phyloP scores from a whole-genome alignment of 2,888 invertebrate genomes.

The Lordiphosa fenestrarum region DNA sequence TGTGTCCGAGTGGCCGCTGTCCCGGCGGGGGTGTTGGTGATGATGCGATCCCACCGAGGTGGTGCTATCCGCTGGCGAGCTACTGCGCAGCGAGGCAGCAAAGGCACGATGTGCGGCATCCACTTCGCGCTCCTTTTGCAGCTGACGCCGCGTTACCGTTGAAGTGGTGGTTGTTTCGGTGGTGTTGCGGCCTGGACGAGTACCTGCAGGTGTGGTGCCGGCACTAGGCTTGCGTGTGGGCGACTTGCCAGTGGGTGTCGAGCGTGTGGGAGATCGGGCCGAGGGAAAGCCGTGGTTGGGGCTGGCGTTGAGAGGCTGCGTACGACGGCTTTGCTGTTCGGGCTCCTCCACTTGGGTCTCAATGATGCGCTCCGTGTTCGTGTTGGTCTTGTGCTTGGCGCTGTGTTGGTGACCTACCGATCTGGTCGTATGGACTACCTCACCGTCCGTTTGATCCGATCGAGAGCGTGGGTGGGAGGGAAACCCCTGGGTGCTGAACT shows the following conservation, averaged over 20 bases:
- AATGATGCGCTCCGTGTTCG: slow-evolving; percentile 65
- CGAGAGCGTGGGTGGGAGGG: slow-evolving; percentile 56
- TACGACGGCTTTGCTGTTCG: slow-evolving; percentile 36
- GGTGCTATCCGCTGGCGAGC: slow-evolving; percentile 83
- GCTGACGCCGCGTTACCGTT: slow-evolving; percentile 55
- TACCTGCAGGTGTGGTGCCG: not conserved
- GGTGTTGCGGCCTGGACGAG: slow-evolving; percentile 13
- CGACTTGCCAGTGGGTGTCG: slow-evolving; percentile 2
- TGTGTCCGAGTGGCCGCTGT: slow-evolving; percentile 78
- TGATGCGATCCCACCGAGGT: slow-evolving; percentile 51
- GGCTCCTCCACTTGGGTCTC: slow-evolving; percentile 56
- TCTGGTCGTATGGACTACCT: slow-evolving; percentile 27
- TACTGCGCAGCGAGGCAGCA: slow-evolving; percentile 86
- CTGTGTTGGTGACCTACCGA: slow-evolving; percentile 27
- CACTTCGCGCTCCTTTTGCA: slow-evolving; percentile 76
- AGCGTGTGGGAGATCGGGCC: slow-evolving; percentile 42
- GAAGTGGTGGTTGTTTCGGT: slow-evolving; percentile 28
- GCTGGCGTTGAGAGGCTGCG: slow-evolving; percentile 45
- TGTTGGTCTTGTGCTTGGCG: slow-evolving; percentile 53
- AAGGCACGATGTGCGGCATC: slow-evolving; percentile 89
- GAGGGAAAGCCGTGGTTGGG: slow-evolving; percentile 65
- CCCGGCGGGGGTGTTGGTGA: slow-evolving; percentile 77
- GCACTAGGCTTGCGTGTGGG: slow-evolving; percentile 14
- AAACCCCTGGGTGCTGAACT: slow-evolving; percentile 66
- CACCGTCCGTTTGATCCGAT: slow-evolving; percentile 53